Evolutionary conservation across 1,140 invertebrate species (phyloP).

Genomic region (Drosophila lini): DNA sequence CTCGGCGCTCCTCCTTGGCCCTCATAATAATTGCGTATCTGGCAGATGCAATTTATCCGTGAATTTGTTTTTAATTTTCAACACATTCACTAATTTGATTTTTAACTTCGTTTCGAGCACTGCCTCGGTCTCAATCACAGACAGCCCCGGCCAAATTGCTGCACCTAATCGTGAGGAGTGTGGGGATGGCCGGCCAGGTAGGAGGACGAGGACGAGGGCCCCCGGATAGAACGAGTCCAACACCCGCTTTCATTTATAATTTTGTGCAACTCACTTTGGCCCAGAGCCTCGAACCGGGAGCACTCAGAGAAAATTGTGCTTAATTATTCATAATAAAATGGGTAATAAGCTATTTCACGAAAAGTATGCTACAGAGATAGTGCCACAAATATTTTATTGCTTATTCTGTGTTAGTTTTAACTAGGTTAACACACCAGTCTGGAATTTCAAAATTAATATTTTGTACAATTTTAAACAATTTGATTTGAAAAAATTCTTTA

Average conservation of each 20-base stretch:
- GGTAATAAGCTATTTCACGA: neutral
- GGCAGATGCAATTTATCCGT: conserved; percentile 84
- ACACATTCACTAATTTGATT: conserved; percentile 85
- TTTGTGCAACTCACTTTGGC: conserved; percentile 79
- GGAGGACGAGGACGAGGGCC: conserved; percentile 20
- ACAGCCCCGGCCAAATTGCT: conserved; percentile 76
- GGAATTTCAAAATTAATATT: too few species aligned
- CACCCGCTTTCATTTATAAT: conserved; percentile 77
- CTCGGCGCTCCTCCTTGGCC: conserved; percentile 20
- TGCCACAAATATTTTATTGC: too few species aligned
- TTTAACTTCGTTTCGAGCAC: conserved; percentile 83
- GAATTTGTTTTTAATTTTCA: conserved; percentile 85
- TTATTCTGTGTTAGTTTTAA: too few species aligned
- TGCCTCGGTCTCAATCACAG: conserved; percentile 81
- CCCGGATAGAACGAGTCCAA: conserved; percentile 58
- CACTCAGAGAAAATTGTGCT: conserved; percentile 2
- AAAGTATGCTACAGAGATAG: neutral
- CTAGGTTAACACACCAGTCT: too few species aligned
- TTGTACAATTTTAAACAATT: too few species aligned
- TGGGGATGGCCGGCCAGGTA: conserved; percentile 21
- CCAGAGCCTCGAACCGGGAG: conserved; percentile 22
- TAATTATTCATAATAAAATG: neutral
- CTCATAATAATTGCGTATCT: conserved; percentile 84
- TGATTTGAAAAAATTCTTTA: neutral
- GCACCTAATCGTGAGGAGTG: conserved; percentile 75